Conservation (phyloP, 2,113 vertebrate species). For the Poeciliopsis retropinna region DNA sequence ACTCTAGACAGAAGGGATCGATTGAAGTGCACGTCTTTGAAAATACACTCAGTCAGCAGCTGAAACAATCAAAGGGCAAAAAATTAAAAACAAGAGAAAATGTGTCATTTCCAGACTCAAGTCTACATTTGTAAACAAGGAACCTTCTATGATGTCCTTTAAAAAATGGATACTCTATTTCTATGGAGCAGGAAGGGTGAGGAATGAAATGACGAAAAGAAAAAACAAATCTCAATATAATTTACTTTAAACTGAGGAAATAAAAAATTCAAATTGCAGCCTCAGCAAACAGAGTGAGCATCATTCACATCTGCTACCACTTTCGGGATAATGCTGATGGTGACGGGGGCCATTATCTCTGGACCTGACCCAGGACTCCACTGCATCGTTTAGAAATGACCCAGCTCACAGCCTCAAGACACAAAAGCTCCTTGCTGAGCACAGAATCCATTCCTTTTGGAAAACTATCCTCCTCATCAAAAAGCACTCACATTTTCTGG, state of each 20-base stretch:
- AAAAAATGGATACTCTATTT: conserved; percentile 25
- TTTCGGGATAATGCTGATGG: conserved; percentile 43
- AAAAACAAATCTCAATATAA: conserved; percentile 18
- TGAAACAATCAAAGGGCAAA: neutral
- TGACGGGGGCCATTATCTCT: conserved; percentile 34
- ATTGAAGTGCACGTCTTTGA: neutral
- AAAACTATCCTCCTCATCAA: neutral
- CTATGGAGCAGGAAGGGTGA: conserved; percentile 16
- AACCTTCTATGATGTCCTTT: conserved; percentile 26
- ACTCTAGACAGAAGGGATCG: neutral
- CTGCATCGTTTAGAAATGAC: conserved; percentile 22
- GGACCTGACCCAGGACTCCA: conserved; percentile 15
- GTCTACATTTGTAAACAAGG: conserved; percentile 25
- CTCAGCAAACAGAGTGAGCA: conserved; percentile 13
- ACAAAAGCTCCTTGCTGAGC: conserved; percentile 1
- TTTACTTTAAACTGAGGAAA: conserved; percentile 47
- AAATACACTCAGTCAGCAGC: conserved; percentile 1
- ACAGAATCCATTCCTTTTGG: conserved; percentile 5
- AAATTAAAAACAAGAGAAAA: conserved; percentile 2
- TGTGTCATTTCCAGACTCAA: neutral
- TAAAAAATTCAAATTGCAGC: conserved; percentile 40
- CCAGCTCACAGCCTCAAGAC: conserved; percentile 1
- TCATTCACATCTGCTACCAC: conserved; percentile 17
- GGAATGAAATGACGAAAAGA: neutral
- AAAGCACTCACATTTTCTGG: neutral